A percentile compares a stretch with the other conserved stretches of the same genome.
phyloP scores from a whole-genome alignment of 2,113 vertebrate genomes.

The Tapirus terrestris region DNA sequence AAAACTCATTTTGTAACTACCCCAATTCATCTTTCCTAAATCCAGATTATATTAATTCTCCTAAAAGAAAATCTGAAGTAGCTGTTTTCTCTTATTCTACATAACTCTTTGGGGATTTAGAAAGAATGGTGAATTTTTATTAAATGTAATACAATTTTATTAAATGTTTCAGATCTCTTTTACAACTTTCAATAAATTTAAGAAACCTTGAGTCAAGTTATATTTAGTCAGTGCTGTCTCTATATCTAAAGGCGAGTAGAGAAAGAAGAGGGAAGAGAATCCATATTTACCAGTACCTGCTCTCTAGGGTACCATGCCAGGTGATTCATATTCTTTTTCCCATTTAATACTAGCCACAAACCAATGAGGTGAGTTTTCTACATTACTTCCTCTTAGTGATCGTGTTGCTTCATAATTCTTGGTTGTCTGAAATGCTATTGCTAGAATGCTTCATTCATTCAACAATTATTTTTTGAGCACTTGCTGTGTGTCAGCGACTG shows the following conservation, averaged over 20 bases:
- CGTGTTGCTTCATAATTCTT: neutral
- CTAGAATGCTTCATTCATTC: neutral
- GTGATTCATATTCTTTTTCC: neutral
- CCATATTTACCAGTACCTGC: neutral
- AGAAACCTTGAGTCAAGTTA: neutral
- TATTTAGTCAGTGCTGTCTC: neutral
- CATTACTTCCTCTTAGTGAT: neutral
- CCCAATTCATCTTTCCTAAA: constrained; percentile 15
- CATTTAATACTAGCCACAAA: neutral
- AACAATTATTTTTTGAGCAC: neutral
- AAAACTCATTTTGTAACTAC: constrained; percentile 23
- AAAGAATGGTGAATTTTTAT: constrained; percentile 32
- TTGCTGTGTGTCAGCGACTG: neutral
- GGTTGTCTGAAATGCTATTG: neutral
- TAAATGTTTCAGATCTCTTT: neutral
- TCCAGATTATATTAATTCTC: constrained; percentile 44
- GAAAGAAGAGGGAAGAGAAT: neutral
- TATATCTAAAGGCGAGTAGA: neutral
- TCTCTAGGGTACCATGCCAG: neutral
- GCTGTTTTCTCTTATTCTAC: neutral
- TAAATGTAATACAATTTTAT: neutral
- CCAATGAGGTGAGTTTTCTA: neutral
- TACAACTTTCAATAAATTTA: neutral
- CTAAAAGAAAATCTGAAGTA: constrained; percentile 37
- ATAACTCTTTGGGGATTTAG: neutral